phyloP scores from a whole-genome alignment of 2,888 invertebrate species.

The Drosophila borborema region DNA sequence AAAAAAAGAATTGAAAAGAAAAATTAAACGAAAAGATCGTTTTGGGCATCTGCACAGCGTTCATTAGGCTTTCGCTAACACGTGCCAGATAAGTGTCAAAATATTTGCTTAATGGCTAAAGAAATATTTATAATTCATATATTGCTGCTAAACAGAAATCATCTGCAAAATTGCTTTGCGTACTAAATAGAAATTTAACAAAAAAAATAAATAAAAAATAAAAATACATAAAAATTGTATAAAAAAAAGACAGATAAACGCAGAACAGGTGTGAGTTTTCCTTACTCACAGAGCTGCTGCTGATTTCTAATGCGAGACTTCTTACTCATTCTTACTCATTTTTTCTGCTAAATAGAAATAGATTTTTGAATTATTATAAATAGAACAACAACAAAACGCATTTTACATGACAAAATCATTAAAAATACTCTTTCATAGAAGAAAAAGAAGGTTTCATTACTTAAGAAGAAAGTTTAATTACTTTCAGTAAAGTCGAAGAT shows the following conservation, averaged over 20 bases:
- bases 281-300: background rate
- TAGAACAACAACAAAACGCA: background rate
- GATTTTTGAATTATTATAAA: background rate
- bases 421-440: background rate
- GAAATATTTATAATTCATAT: slow-evolving; percentile 22
- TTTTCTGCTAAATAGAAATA: background rate
- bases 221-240: background rate
- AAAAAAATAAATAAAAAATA: too few relatives aligned
- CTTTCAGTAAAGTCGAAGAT: too few relatives aligned
- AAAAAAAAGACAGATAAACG: slow-evolving; percentile 9
- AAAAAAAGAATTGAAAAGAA: background rate
- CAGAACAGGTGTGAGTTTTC: slow-evolving; percentile 20
- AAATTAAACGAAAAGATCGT: too few relatives aligned
- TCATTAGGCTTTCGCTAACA: slow-evolving; percentile 14
- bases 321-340: too few relatives aligned
- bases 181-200: slow-evolving; percentile 5
- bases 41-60: slow-evolving; percentile 16
- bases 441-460: too few relatives aligned
- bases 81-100: slow-evolving; percentile 39
- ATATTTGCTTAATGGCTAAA: slow-evolving; percentile 31
- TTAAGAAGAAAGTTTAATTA: too few relatives aligned
- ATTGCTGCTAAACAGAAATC: slow-evolving; percentile 12
- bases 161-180: background rate
- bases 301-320: background rate
- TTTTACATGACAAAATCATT: background rate